Percentiles rank a stretch among this genome's conserved stretches.
These are phyloP conservation scores for Varanus salvator DNA, from an alignment of 2,113 vertebrate species.

Conservation along the genomic window DNA sequence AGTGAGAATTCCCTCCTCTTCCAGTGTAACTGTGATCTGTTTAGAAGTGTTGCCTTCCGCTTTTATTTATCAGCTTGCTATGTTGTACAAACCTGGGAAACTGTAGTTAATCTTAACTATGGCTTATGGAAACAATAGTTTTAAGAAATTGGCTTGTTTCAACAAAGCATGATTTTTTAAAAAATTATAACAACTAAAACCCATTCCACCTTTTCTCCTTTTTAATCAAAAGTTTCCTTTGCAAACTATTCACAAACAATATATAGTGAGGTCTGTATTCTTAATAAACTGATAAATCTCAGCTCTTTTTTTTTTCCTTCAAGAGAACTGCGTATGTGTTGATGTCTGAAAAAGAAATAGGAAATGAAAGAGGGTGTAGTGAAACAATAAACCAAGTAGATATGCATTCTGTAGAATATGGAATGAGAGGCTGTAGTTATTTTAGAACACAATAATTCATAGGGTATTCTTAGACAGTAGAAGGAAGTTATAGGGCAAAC, in stretches of 20 bases:
- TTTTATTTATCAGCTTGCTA: too few species aligned
- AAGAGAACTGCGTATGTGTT: background rate
- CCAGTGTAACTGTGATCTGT: too few species aligned
- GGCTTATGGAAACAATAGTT: too few species aligned
- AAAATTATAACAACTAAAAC: background rate
- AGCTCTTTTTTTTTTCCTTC: background rate
- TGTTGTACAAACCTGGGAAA: too few species aligned
- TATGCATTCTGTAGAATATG: background rate
- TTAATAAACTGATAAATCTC: background rate
- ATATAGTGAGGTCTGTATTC: background rate
- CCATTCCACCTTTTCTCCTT: background rate
- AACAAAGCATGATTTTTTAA: background rate
- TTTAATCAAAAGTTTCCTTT: background rate
- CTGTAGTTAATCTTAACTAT: too few species aligned
- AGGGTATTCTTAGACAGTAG: background rate
- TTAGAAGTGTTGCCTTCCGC: too few species aligned
- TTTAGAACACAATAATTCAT: background rate
- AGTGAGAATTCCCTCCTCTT: background rate
- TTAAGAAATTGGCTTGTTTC: too few species aligned
- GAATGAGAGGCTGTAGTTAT: background rate
- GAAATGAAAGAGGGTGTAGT: constrained; percentile 7
- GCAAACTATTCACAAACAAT: background rate
- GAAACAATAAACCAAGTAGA: background rate
- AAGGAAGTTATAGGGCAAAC: background rate
- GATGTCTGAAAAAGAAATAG: background rate